Evolutionary conservation across 1,140 invertebrate genomes (phyloP).

Genomic region (Procambarus virginalis): DNA sequence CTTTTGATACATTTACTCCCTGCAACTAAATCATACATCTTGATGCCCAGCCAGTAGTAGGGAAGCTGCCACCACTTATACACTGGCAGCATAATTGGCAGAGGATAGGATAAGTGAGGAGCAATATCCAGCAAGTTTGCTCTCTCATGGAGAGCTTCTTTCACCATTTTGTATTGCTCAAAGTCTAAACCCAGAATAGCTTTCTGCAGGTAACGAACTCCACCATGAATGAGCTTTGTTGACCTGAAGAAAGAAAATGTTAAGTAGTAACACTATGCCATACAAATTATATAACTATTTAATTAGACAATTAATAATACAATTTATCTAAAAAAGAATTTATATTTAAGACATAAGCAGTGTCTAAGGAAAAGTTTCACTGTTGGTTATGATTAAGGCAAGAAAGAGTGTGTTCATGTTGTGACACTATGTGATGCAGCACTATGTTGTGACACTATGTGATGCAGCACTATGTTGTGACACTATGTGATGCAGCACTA

Average conservation of each 20-base stretch:
- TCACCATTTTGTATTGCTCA: conserved; percentile 97
- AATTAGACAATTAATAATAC: too few species aligned
- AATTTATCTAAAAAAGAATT: too few species aligned
- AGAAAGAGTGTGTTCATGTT: too few species aligned
- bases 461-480: too few species aligned
- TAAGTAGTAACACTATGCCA: too few species aligned
- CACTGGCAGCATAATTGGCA: conserved; percentile 98
- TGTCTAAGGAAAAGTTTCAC: too few species aligned
- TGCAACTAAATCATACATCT: conserved; percentile 98
- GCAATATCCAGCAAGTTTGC: conserved; percentile 95
- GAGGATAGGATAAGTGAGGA: conserved; percentile 95
- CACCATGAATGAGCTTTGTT: conserved; percentile 99
- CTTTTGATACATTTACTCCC: conserved; percentile 95
- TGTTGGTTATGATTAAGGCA: too few species aligned
- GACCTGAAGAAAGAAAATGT: conserved; percentile 77
- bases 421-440: too few species aligned
- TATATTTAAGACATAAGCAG: too few species aligned
- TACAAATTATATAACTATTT: too few species aligned
- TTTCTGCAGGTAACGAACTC: conserved; percentile 97
- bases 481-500: too few species aligned
- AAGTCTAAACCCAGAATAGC: conserved; percentile 95
- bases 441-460: too few species aligned
- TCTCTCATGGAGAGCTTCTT: conserved; percentile 96
- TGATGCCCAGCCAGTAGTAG: conserved; percentile 99
- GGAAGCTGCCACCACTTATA: conserved; percentile 90